Evolutionary conservation across 2,888 invertebrate species (phyloP).

Genomic region (Heliconius ismenius): DNA sequence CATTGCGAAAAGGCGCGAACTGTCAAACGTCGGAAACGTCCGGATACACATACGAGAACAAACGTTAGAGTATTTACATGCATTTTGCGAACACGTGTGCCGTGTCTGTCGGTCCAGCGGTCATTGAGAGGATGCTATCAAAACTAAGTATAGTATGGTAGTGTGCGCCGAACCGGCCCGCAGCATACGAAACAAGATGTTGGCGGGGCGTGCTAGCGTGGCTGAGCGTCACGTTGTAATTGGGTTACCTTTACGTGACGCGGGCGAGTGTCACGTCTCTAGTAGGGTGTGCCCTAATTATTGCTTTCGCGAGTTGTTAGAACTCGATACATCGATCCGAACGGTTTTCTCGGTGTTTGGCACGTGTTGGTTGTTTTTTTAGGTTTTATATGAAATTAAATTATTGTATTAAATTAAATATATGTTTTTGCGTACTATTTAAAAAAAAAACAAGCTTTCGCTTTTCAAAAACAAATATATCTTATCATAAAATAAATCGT

Average conservation of each 20-base stretch:
- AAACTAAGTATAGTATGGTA: slow-evolving; percentile 66
- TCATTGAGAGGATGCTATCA: slow-evolving; percentile 83
- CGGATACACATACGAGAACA: slow-evolving; percentile 51
- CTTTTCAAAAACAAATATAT: slow-evolving; percentile 11
- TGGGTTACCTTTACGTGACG: slow-evolving; percentile 80
- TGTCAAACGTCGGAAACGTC: slow-evolving; percentile 61
- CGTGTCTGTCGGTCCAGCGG: slow-evolving; percentile 84
- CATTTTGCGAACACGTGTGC: slow-evolving; percentile 81
- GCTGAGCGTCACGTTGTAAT: slow-evolving; percentile 77
- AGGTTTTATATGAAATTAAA: not conserved
- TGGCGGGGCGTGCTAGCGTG: slow-evolving; percentile 64
- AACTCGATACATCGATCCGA: slow-evolving; percentile 18
- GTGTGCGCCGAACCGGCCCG: slow-evolving; percentile 73
- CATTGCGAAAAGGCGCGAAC: slow-evolving; percentile 55
- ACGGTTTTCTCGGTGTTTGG: slow-evolving; percentile 11
- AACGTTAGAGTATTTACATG: slow-evolving; percentile 63
- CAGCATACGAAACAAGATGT: slow-evolving; percentile 75
- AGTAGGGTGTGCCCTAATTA: slow-evolving; percentile 76
- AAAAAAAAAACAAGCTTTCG: not conserved
- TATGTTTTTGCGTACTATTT: not conserved
- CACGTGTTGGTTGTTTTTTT: slow-evolving; percentile 1
- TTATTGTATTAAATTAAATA: not conserved
- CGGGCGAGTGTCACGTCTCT: slow-evolving; percentile 65
- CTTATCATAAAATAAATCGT: slow-evolving; percentile 23
- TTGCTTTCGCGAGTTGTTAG: slow-evolving; percentile 58